These are phyloP conservation scores for Cygnus atratus DNA, from an alignment of 2,113 vertebrate genomes.

Conservation along the genomic window DNA sequence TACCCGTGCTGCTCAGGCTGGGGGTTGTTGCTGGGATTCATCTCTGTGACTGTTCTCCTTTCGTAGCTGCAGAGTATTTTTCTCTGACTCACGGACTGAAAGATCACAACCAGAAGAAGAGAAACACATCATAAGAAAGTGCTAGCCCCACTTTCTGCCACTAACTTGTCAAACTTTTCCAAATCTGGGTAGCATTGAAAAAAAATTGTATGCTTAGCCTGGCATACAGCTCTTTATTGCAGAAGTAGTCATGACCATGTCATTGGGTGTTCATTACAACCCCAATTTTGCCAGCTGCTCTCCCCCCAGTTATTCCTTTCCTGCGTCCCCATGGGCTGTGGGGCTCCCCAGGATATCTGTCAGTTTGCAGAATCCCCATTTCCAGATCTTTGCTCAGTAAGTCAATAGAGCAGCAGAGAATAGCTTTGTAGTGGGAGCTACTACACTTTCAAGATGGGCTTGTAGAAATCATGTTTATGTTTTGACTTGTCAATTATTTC, in stretches of 20 bases:
- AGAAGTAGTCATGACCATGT: not conserved
- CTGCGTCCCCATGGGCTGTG: fast-evolving
- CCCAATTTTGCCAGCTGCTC: not conserved
- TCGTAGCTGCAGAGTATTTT: not conserved
- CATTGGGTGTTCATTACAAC: not conserved
- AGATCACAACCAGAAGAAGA: not conserved
- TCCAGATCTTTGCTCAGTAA: not conserved
- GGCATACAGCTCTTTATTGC: not conserved
- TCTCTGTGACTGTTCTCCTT: not conserved
- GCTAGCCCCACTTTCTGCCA: not conserved
- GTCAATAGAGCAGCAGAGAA: not conserved
- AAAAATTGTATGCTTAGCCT: not conserved
- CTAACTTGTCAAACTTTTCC: not conserved
- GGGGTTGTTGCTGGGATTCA: not conserved
- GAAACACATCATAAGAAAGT: not conserved
- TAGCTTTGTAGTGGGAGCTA: not conserved
- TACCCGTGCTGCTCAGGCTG: fast-evolving
- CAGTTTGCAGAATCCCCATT: not conserved
- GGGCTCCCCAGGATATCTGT: not conserved
- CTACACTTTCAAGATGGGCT: not conserved
- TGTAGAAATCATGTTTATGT: not conserved
- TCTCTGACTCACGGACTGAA: not conserved
- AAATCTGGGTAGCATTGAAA: not conserved
- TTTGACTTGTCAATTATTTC: not conserved
- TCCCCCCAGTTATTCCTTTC: not conserved